phyloP scores from a whole-genome alignment of 30 jellyfish, hydroid and myxozoan genomes.

The Pseudorhiza aurosa region DNA sequence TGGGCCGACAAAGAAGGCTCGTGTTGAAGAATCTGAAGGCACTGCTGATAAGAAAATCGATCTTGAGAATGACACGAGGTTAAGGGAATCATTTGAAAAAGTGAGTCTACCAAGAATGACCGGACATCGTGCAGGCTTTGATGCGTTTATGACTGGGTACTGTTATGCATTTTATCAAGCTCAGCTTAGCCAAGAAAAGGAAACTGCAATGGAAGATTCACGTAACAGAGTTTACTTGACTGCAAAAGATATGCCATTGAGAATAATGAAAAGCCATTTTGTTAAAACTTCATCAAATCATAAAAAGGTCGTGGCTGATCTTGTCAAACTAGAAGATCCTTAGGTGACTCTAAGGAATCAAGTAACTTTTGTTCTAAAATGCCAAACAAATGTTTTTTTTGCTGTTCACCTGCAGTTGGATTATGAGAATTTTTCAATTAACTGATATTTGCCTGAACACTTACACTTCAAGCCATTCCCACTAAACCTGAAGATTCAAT shows the following conservation, averaged over 20 bases:
- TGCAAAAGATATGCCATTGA: conserved; percentile 58
- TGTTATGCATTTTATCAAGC: conserved; percentile 41
- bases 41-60: too few species aligned
- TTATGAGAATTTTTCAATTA: too few species aligned
- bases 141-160: conserved; percentile 75
- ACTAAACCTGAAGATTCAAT: too few species aligned
- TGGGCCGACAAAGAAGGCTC: too few species aligned
- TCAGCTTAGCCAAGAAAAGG: neutral
- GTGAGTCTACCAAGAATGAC: conserved; percentile 19
- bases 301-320: conserved; percentile 1
- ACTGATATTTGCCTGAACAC: too few species aligned
- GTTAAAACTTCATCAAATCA: conserved; percentile 45
- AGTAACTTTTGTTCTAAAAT: too few species aligned
- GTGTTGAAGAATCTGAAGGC: too few species aligned
- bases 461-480: too few species aligned
- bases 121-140: conserved; percentile 71
- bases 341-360: too few species aligned
- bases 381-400: too few species aligned
- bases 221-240: conserved; percentile 37
- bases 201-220: neutral
- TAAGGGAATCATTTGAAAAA: neutral
- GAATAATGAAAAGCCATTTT: conserved; percentile 56
- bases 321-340: neutral
- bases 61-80: neutral
- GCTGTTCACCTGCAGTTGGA: too few species aligned